Evolutionary conservation across 2,113 vertebrate genomes (phyloP).

Genomic region (Laticauda colubrina): DNA sequence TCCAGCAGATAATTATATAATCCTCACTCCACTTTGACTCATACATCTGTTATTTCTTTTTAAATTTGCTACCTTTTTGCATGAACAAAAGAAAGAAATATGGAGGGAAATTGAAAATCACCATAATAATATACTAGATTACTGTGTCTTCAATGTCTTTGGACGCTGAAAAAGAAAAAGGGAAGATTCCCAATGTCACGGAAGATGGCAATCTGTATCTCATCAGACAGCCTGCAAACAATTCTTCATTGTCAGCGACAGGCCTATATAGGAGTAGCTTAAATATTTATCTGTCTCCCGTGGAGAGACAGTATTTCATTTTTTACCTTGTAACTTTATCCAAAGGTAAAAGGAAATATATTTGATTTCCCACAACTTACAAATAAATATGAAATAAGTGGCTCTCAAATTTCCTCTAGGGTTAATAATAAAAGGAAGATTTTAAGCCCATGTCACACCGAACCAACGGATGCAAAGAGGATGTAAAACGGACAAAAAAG

Average conservation of each 20-base stretch:
- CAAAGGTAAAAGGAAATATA: not conserved
- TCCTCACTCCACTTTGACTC: not conserved
- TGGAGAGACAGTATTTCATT: not conserved
- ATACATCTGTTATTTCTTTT: not conserved
- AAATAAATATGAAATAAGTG: not conserved
- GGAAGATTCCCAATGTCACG: not conserved
- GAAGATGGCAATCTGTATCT: slow-evolving; percentile 29
- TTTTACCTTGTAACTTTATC: slow-evolving; percentile 5
- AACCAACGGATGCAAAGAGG: no score
- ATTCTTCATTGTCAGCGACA: not conserved
- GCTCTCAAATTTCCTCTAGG: not conserved
- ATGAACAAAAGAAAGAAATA: not conserved
- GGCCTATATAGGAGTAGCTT: slow-evolving; percentile 32
- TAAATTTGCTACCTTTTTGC: not conserved
- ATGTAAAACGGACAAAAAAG: no score
- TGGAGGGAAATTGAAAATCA: not conserved
- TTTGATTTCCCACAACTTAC: slow-evolving; percentile 8
- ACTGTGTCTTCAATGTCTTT: not conserved
- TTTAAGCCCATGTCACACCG: no score
- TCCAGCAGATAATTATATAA: not conserved
- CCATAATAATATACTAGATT: not conserved
- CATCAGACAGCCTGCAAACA: not conserved
- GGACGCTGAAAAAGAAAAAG: not conserved
- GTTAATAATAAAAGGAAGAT: not conserved
- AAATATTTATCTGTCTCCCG: slow-evolving; percentile 42